A percentile compares a stretch with the other conserved stretches of the same genome.
Conservation (phyloP, 2,113 vertebrate species). For the Gobio gobio region DNA sequence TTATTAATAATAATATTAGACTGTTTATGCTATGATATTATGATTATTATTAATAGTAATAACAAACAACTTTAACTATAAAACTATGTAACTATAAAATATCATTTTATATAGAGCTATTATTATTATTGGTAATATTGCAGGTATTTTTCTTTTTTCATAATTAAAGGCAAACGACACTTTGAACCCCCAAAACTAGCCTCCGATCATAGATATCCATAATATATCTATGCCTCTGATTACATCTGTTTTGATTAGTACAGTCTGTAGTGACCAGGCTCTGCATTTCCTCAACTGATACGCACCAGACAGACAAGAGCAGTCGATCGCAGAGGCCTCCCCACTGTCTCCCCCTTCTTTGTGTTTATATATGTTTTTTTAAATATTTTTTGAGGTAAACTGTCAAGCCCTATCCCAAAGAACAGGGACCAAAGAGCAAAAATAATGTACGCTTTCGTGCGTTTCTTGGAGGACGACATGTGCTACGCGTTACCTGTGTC, state of each 20-base stretch:
- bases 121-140: no score
- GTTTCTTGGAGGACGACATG: conserved; percentile 95
- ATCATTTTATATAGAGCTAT: no score
- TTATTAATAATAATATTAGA: neutral
- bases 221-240: no score
- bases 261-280: conserved; percentile 57
- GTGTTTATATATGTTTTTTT: conserved; percentile 75
- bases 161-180: neutral
- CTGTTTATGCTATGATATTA: neutral
- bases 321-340: conserved; percentile 82
- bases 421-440: conserved; percentile 74
- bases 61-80: no score
- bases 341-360: conserved; percentile 59
- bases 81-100: no score
- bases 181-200: neutral
- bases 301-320: conserved; percentile 77
- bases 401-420: conserved; percentile 78
- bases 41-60: neutral
- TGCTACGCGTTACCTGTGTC: conserved; percentile 91
- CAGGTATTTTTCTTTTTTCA: neutral
- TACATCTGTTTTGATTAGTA: conserved; percentile 63
- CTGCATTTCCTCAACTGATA: conserved; percentile 63
- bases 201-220: no score
- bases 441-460: conserved; percentile 95
- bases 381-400: conserved; percentile 79